phyloP scores from a whole-genome alignment of 2,797 vertebrate species.

The Gallinago solitaria region DNA sequence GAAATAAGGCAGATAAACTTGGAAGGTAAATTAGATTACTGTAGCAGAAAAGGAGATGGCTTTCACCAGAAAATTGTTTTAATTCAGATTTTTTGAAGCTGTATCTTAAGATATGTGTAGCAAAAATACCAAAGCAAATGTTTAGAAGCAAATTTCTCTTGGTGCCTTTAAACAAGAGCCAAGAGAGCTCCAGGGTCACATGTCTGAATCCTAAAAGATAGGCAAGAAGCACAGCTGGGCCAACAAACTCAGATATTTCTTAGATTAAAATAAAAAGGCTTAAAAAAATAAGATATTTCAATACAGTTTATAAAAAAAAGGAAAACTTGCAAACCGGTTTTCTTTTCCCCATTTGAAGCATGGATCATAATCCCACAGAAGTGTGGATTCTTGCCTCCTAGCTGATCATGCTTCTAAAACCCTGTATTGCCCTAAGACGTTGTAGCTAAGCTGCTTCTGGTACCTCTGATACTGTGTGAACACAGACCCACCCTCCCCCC shows the following conservation, averaged over 20 bases:
- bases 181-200: not conserved
- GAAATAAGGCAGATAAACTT: not conserved
- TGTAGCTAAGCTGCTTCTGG: not conserved
- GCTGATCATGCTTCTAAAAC: not conserved
- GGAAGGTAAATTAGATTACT: not conserved
- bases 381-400: not conserved
- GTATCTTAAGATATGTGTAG: not conserved
- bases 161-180: not conserved
- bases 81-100: not conserved
- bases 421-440: not conserved
- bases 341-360: not conserved
- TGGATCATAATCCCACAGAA: not conserved
- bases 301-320: not conserved
- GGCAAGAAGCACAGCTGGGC: not conserved
- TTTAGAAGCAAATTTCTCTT: not conserved
- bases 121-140: not conserved
- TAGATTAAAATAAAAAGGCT: not conserved
- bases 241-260: not conserved
- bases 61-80: not conserved
- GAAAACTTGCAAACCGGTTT: not conserved
- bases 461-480: not conserved
- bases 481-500: not conserved
- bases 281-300: not conserved
- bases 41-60: not conserved
- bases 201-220: not conserved